A percentile compares a stretch with the other conserved stretches of the same genome.
phyloP scores from a whole-genome alignment of 1,140 invertebrate species.

The Holcopasites calliopsidis region DNA sequence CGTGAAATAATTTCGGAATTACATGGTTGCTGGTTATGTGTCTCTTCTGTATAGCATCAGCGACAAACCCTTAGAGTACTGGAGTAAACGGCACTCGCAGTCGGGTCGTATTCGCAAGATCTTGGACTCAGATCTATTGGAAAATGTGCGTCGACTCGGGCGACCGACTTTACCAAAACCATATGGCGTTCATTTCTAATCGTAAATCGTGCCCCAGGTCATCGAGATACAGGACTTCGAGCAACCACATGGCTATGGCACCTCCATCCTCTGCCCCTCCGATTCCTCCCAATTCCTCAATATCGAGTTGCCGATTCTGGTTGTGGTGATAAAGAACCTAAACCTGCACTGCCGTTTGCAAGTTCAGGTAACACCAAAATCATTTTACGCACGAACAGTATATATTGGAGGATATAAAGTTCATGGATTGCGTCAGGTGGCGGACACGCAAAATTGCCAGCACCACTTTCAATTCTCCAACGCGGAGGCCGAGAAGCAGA shows the following conservation, averaged over 20 bases:
- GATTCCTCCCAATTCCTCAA: constrained; percentile 54
- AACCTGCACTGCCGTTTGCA: constrained; percentile 54
- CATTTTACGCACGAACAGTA: too few relatives aligned
- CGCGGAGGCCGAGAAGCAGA: constrained; percentile 42
- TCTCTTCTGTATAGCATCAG: constrained; percentile 63
- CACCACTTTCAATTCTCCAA: constrained; percentile 54
- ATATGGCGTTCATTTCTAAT: too few relatives aligned
- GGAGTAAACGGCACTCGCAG: constrained; percentile 61
- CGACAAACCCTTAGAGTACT: constrained; percentile 68
- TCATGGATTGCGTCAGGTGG: constrained; percentile 32
- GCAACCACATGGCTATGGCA: constrained; percentile 51
- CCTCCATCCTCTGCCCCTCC: constrained; percentile 63
- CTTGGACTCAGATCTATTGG: constrained; percentile 64
- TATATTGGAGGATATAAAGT: neutral
- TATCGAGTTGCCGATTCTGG: constrained; percentile 63
- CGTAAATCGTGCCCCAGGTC: constrained; percentile 50
- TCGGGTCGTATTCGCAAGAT: constrained; percentile 61
- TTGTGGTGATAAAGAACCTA: constrained; percentile 65
- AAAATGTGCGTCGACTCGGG: constrained; percentile 57
- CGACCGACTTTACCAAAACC: neutral
- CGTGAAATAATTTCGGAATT: constrained; percentile 5
- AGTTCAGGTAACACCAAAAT: constrained; percentile 56
- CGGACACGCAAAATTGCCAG: constrained; percentile 37
- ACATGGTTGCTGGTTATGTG: constrained; percentile 64
- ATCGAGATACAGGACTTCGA: constrained; percentile 67